A percentile compares a stretch with the other conserved stretches of the same genome.
Evolutionary conservation across 2,888 invertebrate species (phyloP).

Genomic region (Lottia gigantea): DNA sequence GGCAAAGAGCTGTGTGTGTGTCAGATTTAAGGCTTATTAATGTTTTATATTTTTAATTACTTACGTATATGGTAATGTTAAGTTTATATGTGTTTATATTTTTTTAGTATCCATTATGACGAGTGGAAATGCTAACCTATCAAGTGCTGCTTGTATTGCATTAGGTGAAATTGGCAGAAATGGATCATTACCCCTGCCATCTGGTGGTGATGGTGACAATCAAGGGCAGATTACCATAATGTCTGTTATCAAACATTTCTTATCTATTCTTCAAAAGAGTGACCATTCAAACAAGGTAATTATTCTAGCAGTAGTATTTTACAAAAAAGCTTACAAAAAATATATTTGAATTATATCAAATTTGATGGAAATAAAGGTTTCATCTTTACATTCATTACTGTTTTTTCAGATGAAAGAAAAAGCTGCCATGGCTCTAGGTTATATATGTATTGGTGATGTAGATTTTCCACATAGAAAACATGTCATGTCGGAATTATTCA

Average conservation of each 20-base stretch:
- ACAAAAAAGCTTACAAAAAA: too few species aligned
- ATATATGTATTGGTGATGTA: conserved; percentile 83
- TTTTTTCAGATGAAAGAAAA: conserved; percentile 72
- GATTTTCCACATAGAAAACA: conserved; percentile 78
- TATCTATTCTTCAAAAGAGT: conserved; percentile 75
- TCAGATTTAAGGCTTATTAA: conserved; percentile 13
- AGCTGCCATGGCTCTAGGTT: conserved; percentile 81
- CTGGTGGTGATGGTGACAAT: conserved; percentile 67
- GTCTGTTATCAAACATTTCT: conserved; percentile 77
- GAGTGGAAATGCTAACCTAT: conserved; percentile 38
- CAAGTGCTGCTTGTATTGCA: conserved; percentile 74
- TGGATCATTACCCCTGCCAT: conserved; percentile 76
- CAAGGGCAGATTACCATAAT: conserved; percentile 73
- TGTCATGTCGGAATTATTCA: conserved; percentile 81
- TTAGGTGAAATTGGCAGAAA: conserved; percentile 78
- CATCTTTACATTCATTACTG: too few species aligned
- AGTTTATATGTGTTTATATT: neutral
- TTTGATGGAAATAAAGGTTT: too few species aligned
- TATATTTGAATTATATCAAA: too few species aligned
- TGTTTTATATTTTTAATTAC: neutral
- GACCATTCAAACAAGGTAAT: conserved; percentile 58
- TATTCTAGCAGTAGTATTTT: too few species aligned
- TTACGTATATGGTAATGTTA: neutral
- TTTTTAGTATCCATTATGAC: conserved; percentile 43
- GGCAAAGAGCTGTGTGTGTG: neutral